Evolutionary conservation across 64 coral and sea anemone species (phyloP), one percentile per base, ranked within the genome.

Genomic region (Stylophora pistillata): DNA sequence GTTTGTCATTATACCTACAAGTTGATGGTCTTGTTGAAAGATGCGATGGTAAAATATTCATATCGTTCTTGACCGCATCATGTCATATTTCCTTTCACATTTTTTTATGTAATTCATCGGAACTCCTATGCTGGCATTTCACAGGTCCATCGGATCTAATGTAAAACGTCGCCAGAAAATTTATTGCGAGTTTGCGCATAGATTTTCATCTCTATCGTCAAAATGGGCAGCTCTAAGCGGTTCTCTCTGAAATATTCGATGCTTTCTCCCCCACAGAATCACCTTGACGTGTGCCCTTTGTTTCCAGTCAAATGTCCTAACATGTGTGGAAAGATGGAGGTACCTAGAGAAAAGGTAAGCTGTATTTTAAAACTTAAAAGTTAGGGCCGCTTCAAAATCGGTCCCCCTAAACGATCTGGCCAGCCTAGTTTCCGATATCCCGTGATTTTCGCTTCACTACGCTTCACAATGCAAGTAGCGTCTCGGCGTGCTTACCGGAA

Each of bases 241-340:
- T 28, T 68, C 37, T 84, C 80, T 7, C 62, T 84, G 15, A 60
- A 53, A 28, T 84, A n/a, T 84, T 84, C 80, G 23, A 53, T 69
- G 12, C n/a, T 84, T 68, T 84, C 80, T 66, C 31, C 72, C 37
- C 25, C 55, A 72, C 89, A 91, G 89, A 79, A 73, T 61, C 89
- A 91, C 17, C 56, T 91, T 14, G 89, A 91, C 60, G 89, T 57
- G 9, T 91, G 89, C 57, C 80, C 89, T 11, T 68, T 76, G 12
- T 91, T 74, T 37, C 89, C 89, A 27, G 57, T 91, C 57, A 47
- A 91, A 61, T 91, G 89, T 56, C 89, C 89, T 54, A 91, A 91
- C 63, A 55, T 91, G 79, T 91, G 89, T 56, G 89, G 89, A 55
- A 82, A 85, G 58, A 91, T 91, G 89, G 79, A 82, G 69, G 57